These are phyloP conservation scores for Cylloceria caligata DNA, from an alignment of 2,888 invertebrate species.

Conservation along the genomic window DNA sequence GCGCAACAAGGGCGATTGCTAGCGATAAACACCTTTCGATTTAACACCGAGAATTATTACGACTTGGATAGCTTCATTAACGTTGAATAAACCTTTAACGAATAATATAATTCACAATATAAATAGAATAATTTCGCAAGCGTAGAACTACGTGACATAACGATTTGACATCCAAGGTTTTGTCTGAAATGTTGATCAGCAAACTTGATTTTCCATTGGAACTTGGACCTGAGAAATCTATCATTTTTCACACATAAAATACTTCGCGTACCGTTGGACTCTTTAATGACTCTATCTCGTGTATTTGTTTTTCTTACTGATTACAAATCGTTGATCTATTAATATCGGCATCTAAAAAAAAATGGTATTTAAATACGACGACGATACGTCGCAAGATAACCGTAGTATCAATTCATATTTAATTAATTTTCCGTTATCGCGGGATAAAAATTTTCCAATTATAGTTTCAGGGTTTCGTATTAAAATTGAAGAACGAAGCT, in stretches of 20 bases:
- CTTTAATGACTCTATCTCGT: background rate
- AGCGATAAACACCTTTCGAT: slow-evolving; percentile 35
- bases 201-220: background rate
- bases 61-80: background rate
- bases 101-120: background rate
- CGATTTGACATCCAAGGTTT: background rate
- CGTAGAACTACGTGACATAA: background rate
- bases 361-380: background rate
- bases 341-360: background rate
- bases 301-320: background rate
- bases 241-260: slow-evolving; percentile 12
- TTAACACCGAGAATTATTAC: background rate
- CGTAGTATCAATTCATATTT: background rate
- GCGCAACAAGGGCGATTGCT: slow-evolving; percentile 28
- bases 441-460: background rate
- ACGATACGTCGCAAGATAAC: background rate
- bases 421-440: background rate
- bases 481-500: background rate
- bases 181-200: background rate
- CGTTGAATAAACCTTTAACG: no score
- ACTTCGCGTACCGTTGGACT: background rate
- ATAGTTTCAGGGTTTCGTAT: background rate
- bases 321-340: background rate
- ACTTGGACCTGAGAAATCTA: background rate
- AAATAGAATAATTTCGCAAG: no score